Base-by-base conservation (phyloP, 2,888 invertebrate genomes). In the Latrodectus elegans region DNA sequence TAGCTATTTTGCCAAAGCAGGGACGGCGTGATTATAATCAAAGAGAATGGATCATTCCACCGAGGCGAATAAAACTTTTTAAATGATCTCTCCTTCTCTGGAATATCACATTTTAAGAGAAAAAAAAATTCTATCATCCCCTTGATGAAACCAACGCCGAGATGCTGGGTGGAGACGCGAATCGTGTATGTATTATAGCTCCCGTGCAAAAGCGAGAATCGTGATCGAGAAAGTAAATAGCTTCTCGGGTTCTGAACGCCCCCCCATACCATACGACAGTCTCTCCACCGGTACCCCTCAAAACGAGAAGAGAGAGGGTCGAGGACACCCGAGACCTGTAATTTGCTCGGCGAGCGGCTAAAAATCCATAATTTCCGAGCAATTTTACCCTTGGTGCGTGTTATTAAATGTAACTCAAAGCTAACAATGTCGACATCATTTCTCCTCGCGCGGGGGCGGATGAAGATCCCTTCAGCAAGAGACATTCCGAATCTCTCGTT, bases 381-480 rank as follows among this genome's bases (percentile, higher is more conserved):
- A 72, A 88, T 81, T 73, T 73, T 55, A 55, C 76, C 74, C 68
- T 60, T 73, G 82, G 78, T 71, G 81, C 72, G 64, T 83, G 78
- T 88, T 88, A 88, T 88, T 88, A 88, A 88, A 83, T 87, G 82
- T 88, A 88, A 88, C 82, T 88, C 82, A 74, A 87, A 88, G 77
- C 87, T 78, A 87, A 87, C 87, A 88, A 82, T 78, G 82, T 88
- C 78, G 78, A 77, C 81, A 84, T 49, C 84, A 84, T 84, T 76
- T 73, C 78, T 12, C 71, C 12, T 15, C 38, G 15, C 22, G 70
- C 51, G 72, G 64, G 64, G 82, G 77, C 74, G 82, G 78, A 53
- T 15, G 65, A 17, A 64, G 14, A 67, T 74, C 17, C 22, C 74
- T 75, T 38, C 38, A 55, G 17, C 73, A 53, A 78, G 71, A 72